phyloP scores from a whole-genome alignment of 2,113 vertebrate species.

The Podilymbus podiceps region DNA sequence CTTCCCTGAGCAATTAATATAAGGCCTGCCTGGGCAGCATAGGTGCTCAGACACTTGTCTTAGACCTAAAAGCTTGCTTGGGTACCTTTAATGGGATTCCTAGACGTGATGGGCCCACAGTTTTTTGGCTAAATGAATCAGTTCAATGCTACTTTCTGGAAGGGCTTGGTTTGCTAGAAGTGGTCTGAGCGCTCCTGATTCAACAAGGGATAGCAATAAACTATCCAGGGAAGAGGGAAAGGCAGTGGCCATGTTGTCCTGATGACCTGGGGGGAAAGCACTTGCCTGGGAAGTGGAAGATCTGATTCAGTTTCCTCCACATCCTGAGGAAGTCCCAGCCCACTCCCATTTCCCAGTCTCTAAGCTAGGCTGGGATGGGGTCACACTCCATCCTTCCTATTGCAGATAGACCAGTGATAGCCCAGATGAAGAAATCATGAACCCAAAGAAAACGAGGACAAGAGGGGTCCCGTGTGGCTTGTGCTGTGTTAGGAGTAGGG shows the following conservation, averaged over 20 bases:
- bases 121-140: not conserved
- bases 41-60: not conserved
- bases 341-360: slow-evolving; percentile 31
- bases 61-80: not conserved
- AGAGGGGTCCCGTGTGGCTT: not conserved
- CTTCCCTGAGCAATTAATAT: not conserved
- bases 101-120: not conserved
- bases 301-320: slow-evolving; percentile 54
- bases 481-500: not conserved
- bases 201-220: not conserved
- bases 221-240: not conserved
- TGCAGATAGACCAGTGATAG: not conserved
- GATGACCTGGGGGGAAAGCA: not conserved
- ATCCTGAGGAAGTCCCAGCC: slow-evolving; percentile 61
- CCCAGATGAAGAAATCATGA: not conserved
- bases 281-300: slow-evolving; percentile 48
- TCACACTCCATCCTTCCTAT: slow-evolving; percentile 52
- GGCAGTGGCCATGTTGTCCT: slow-evolving; percentile 10
- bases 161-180: not conserved
- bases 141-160: not conserved
- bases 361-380: not conserved
- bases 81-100: not conserved
- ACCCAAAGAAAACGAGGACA: not conserved
- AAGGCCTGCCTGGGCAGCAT: not conserved
- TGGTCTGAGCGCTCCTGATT: not conserved